Base-by-base conservation (phyloP, 2,797 vertebrate genomes). In the Bucorvus abyssinicus region DNA sequence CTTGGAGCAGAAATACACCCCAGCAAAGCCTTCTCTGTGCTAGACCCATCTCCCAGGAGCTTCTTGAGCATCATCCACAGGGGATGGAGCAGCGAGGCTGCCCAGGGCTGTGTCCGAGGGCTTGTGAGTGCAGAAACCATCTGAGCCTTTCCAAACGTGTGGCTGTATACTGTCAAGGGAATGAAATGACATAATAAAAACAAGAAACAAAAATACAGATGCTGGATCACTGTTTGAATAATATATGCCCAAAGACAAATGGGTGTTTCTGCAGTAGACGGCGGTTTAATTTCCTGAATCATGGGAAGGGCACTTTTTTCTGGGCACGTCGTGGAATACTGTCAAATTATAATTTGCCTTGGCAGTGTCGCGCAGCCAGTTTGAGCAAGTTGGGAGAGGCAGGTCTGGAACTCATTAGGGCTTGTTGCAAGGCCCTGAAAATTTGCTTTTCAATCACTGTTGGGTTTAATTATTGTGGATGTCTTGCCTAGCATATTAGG, bases 401-500 rank as follows among this genome's bases (percentile, higher is more conserved):
- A 15, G 45, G 92, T 95, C 96, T 97, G 97, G 96, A 95, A 97
- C 87, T 92, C 92, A 96, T 97, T 96, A 96, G 63, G 44, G 81
- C 93, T 91, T 53, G 83, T 95, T 82, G 75, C 87, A n/a, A 64
- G 90, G 91, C 90, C 90, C 55, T 10, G 60, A 85, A 89, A 79
- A 79, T 60, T 30, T 61, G 74, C 70, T 85, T 94, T 95, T 94
- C 92, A 93, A 67, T 95, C 94, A 82, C 93, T 95, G 94, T 96
- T 94, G 94, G 94, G 73, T 95, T 97, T 97, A 96, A 97, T 96
- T 96, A 93, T 65, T 89, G 85, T 75, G 92, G 96, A 94, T 96
- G 90, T 63, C 90, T 95, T 95, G 93, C 90, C 81, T 87, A 44
- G 92, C 11, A 16, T 85, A 89, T 86, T 84, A 61, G 84, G 91